A percentile compares a stretch with the other conserved stretches of the same genome.
These are phyloP conservation scores for Lamprologus callipterus DNA, from an alignment of 2,113 vertebrate genomes.

Conservation along the genomic window DNA sequence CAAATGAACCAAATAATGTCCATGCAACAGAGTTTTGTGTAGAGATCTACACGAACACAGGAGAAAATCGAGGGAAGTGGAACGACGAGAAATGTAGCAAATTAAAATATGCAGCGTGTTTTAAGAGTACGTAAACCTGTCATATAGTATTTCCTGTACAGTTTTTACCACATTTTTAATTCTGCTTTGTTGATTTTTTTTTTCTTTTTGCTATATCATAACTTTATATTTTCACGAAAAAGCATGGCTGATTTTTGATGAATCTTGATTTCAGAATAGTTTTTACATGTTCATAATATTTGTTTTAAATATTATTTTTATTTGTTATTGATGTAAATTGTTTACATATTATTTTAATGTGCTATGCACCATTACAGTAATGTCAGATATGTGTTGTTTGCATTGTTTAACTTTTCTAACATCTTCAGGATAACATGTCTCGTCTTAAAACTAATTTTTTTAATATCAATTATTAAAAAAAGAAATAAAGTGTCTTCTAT, in stretches of 20 bases:
- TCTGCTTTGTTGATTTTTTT: not conserved
- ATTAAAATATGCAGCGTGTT: constrained; percentile 61
- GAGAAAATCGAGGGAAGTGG: constrained; percentile 68
- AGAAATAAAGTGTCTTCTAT: not conserved
- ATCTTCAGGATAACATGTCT: not conserved
- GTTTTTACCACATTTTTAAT: not conserved
- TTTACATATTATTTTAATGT: not conserved
- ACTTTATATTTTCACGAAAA: fast-evolving
- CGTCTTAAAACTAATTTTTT: fast-evolving
- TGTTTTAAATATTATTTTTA: not conserved
- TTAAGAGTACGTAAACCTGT: constrained; percentile 20
- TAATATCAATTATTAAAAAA: not conserved
- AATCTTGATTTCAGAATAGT: not conserved
- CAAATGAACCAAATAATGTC: constrained; percentile 80
- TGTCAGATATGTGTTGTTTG: not conserved
- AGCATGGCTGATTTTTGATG: not conserved
- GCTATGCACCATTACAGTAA: not conserved
- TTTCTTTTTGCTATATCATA: not conserved
- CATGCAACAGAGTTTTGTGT: constrained; percentile 79
- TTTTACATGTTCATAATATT: not conserved
- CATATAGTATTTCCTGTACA: fast-evolving
- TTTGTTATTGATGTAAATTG: not conserved
- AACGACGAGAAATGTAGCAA: constrained; percentile 78
- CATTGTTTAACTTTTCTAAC: not conserved
- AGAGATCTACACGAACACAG: constrained; percentile 79